phyloP scores from a whole-genome alignment of 2,797 vertebrate species.

The Thripadectes ignobilis region DNA sequence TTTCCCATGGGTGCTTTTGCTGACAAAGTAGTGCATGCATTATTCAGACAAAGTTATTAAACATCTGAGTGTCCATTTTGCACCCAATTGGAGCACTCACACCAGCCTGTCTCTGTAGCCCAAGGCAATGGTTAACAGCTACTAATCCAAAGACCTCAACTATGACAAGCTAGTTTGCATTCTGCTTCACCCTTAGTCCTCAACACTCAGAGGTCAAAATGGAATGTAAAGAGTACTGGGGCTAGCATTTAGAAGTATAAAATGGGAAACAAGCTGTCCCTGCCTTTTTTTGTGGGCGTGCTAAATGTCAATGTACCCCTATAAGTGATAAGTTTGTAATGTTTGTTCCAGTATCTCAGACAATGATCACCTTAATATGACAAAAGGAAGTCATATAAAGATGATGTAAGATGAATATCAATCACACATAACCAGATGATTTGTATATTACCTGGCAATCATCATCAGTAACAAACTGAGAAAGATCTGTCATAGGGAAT shows the following conservation, averaged over 20 bases:
- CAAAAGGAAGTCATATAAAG: background rate
- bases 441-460: background rate
- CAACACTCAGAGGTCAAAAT: background rate
- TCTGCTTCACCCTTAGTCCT: background rate
- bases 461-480: background rate
- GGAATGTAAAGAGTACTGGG: background rate
- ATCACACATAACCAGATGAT: background rate
- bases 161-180: background rate
- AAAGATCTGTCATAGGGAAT: background rate
- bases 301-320: background rate
- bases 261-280: background rate
- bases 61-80: background rate
- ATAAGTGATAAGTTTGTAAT: background rate
- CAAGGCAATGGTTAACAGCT: background rate
- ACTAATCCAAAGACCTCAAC: background rate
- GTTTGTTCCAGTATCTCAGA: background rate
- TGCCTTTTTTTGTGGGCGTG: background rate
- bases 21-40: background rate
- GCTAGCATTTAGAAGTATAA: background rate
- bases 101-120: background rate
- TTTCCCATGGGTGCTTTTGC: background rate
- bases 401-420: background rate
- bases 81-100: rapidly evolving
- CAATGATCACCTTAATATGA: background rate
- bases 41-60: background rate